Evolutionary conservation across 2,113 vertebrate genomes (phyloP), one percentile per base, ranked within the genome.

Genomic region (Lipophrys pholis): DNA sequence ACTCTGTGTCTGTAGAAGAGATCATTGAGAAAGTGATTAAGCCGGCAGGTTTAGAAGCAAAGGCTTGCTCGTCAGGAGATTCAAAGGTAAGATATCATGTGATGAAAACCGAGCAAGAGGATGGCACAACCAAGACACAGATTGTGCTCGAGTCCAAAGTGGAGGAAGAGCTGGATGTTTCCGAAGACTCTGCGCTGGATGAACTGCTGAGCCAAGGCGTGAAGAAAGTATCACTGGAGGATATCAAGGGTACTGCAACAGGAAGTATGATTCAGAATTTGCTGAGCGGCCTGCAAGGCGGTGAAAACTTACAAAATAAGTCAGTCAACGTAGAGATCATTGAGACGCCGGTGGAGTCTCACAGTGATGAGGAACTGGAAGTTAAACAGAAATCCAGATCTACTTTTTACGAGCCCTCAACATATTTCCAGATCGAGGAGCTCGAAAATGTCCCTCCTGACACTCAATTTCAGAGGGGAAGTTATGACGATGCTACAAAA

Each of bases 241-340:
- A 94, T 40, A 83, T 95, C 64, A 87, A 91, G 80, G 93, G 77
- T 89, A 89, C 82, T 73, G 84, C 91, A 51, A 92, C 95, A 9
- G 95, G 94, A 89, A 91, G 60, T 68, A 89, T 96, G 90, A 95
- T 97, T 42, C 93, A 95, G 62, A 94, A 95, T 15, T 83, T 96
- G 21, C 80, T 97, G 7, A 91, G 94, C 0, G 94, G 93, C 5
- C 84, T 96, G 78, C 93, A 94, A 40, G 93, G 84, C 11, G 87
- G 69, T 0, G 92, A 93, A 62, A 83, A 82, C 6, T 48, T 89
- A 39, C 91, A 90, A 17, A 96, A 94, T 5, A 91, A 93, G 3
- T 93, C 94, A 3, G 93, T 98, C 64, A 96, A 95, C 0, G 95
- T 99, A 71, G 95, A 98, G 86, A 96, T 99, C n/a, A 87, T 96